Base-by-base conservation (phyloP, 2,888 invertebrate species). In the Electrophaes corylata region DNA sequence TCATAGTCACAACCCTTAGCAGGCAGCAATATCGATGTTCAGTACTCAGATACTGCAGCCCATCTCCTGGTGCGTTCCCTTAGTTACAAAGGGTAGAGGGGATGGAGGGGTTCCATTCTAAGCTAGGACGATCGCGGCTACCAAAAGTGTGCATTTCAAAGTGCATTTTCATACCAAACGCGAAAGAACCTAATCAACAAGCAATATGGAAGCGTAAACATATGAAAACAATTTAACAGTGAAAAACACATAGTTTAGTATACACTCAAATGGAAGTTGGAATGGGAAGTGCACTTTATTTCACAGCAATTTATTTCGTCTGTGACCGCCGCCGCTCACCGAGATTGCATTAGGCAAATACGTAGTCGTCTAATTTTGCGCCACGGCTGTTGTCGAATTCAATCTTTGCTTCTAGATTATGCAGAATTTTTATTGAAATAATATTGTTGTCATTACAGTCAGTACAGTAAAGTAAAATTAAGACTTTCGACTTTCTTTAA, bases 291-390 rank as follows among this genome's bases (percentile, higher is more conserved):
- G 69, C 73, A 71, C 72, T 78, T 78, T 79, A 79, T 81, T 83
- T 83, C 76, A 75, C 78, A 78, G 78, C 78, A 81, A 81, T 82
- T 82, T 83, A 77, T 79, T 80, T 78, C 73, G 72, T 64, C 70
- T 59, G 69, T 69, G 62, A 69, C 68, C 73, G 72, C 73, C 73
- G 73, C 73, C 73, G 57, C 71, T 74, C 70, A 62, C 67, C 68
- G 69, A 72, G 69, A 81, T 81, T 79, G 79, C 78, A 83, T 81
- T 79, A 82, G 73, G 75, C 75, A 78, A 76, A 80, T 76, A 72
- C 75, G 71, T 31, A 48, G 62, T 56, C 53, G 35, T 57, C 70
- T 73, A 75, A 76, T 73, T 74, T 64, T 57, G 54, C 55, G 55
- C 55, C 51, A 39, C 50, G 53, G 29, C 53, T 50, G 54, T 50